phyloP scores from a whole-genome alignment of 2,113 vertebrate species.

The Hemichromis elongatus region DNA sequence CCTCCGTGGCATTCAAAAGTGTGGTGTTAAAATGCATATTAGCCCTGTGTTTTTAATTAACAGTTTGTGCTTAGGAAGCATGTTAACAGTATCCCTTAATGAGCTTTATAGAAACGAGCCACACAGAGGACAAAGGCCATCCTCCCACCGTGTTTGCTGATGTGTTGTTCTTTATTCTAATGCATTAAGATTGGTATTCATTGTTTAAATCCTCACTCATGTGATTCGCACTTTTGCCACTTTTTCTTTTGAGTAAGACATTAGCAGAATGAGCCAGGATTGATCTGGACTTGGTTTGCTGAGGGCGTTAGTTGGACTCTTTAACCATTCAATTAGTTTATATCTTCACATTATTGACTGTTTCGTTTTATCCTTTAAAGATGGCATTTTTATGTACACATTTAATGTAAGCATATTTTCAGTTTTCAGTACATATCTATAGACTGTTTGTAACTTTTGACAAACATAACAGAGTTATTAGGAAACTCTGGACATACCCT shows the following conservation, averaged over 20 bases:
- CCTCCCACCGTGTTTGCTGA: constrained; percentile 46
- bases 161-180: constrained; percentile 52
- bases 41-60: constrained; percentile 70
- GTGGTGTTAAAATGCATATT: constrained; percentile 64
- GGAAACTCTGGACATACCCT: neutral
- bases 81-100: constrained; percentile 66
- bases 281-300: neutral
- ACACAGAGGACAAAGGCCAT: constrained; percentile 47
- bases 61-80: constrained; percentile 69
- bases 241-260: constrained; percentile 1
- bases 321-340: neutral
- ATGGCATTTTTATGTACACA: neutral
- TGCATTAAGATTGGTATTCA: constrained; percentile 46
- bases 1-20: constrained; percentile 32
- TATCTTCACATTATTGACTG: neutral
- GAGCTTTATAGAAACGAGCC: constrained; percentile 53
- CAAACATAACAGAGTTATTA: neutral
- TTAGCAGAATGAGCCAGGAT: constrained; percentile 12
- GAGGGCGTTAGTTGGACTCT: neutral
- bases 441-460: neutral
- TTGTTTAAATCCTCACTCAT: constrained; percentile 44
- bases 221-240: neutral
- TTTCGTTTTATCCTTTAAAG: neutral
- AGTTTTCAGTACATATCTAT: neutral
- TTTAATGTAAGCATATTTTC: neutral